Percentiles rank a stretch among this genome's conserved stretches.
These are phyloP conservation scores for Etheostoma spectabile DNA, from an alignment of 2,113 vertebrate species.

Conservation along the genomic window DNA sequence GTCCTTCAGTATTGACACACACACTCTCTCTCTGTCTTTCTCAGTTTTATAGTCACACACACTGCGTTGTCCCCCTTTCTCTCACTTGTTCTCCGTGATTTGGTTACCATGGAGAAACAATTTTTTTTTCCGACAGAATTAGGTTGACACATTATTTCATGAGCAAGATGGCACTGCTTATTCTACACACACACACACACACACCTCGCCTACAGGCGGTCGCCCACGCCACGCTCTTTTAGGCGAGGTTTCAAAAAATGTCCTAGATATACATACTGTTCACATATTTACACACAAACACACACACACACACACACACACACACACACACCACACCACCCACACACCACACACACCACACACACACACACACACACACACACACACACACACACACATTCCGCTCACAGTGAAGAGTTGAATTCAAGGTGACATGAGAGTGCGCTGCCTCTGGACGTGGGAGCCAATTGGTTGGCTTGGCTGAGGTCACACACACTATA, in stretches of 20 bases:
- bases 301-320: slow-evolving; percentile 10
- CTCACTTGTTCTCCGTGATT: slow-evolving; percentile 32
- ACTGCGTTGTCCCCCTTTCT: slow-evolving; percentile 1
- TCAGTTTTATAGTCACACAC: not conserved
- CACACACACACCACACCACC: no score
- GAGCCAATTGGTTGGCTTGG: slow-evolving; percentile 45
- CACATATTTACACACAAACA: slow-evolving; percentile 26
- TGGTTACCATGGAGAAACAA: slow-evolving; percentile 79
- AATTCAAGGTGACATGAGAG: slow-evolving; percentile 61
- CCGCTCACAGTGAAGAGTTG: slow-evolving; percentile 26
- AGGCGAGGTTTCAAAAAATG: slow-evolving; percentile 49
- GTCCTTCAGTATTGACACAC: not conserved
- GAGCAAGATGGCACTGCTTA: slow-evolving; percentile 53
- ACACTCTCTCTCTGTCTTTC: slow-evolving; percentile 2
- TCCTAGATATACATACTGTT: slow-evolving; percentile 42
- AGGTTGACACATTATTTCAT: slow-evolving; percentile 68
- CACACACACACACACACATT: slow-evolving; percentile 28
- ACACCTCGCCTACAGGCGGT: slow-evolving; percentile 53
- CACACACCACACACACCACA: no score
- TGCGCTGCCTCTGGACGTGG: slow-evolving; percentile 39
- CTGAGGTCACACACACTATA: slow-evolving; percentile 26
- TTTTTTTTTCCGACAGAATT: slow-evolving; percentile 63
- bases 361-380: not conserved
- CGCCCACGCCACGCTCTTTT: slow-evolving; percentile 59
- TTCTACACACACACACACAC: slow-evolving; percentile 30